A percentile compares a stretch with the other conserved stretches of the same genome.
Conservation (phyloP, 1,140 invertebrate species). For the Bombus turneri region DNA sequence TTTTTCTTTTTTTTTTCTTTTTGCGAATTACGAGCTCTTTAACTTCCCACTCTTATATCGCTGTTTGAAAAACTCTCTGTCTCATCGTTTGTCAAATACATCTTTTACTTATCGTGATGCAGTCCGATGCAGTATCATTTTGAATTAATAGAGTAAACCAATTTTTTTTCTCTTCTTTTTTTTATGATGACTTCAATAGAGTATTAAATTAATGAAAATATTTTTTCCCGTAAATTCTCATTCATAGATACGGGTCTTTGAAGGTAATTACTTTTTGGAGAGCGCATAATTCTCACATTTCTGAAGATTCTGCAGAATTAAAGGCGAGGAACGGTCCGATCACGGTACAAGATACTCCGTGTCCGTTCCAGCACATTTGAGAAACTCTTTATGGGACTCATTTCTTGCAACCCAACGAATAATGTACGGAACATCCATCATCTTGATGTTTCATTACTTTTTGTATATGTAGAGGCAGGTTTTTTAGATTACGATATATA, state of each 20-base stretch:
- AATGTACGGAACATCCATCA: conserved; percentile 17
- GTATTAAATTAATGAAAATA: too few relatives aligned
- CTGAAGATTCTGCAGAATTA: background rate
- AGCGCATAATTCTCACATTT: too few relatives aligned
- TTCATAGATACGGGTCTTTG: background rate
- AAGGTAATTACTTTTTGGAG: background rate
- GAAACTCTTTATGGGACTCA: conserved; percentile 17
- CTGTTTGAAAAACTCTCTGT: too few relatives aligned
- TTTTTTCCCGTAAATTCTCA: background rate
- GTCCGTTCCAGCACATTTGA: conserved; percentile 27
- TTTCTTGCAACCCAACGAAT: conserved; percentile 12
- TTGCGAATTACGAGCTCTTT: too few relatives aligned
- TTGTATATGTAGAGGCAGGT: background rate
- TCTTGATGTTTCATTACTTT: conserved; percentile 34
- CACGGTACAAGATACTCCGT: background rate
- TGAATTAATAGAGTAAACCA: too few relatives aligned
- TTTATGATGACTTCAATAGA: background rate
- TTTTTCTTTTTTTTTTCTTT: too few relatives aligned
- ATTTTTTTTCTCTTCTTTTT: too few relatives aligned
- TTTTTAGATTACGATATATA: background rate
- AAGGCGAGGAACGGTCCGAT: background rate
- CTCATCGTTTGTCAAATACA: too few relatives aligned
- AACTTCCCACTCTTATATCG: too few relatives aligned
- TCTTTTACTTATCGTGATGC: too few relatives aligned
- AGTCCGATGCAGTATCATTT: too few relatives aligned